Evolutionary conservation across 2,113 vertebrate genomes (phyloP).

Genomic region (Desmodus rotundus): DNA sequence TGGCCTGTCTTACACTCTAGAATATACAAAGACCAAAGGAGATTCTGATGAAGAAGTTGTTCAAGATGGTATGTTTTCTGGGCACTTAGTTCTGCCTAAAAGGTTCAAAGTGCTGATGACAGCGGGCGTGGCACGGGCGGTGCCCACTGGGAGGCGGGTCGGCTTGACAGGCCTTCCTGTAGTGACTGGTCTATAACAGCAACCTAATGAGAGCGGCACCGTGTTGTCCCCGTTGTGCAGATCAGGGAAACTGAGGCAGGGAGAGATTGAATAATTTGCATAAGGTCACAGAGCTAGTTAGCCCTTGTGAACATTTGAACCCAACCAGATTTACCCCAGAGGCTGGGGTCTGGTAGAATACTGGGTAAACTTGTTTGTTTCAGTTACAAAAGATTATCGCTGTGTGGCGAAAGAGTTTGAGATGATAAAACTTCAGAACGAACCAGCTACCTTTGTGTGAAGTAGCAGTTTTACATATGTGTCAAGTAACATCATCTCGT

Average conservation of each 20-base stretch:
- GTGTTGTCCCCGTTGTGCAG: not conserved
- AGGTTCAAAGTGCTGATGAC: not conserved
- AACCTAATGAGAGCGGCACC: not conserved
- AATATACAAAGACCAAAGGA: slow-evolving; percentile 92
- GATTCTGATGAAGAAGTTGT: slow-evolving; percentile 95
- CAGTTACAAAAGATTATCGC: not conserved
- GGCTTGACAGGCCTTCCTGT: not conserved
- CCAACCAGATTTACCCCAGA: not conserved
- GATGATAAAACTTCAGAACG: not conserved
- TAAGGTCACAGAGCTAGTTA: not conserved
- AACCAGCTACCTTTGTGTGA: not conserved
- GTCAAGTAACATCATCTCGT: not conserved
- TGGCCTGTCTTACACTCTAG: slow-evolving; percentile 94
- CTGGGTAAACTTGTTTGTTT: not conserved
- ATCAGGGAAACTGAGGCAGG: not conserved
- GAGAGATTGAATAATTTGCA: not conserved
- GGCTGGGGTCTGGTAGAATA: not conserved
- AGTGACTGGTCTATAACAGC: not conserved
- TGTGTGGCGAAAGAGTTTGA: not conserved
- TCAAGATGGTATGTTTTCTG: slow-evolving; percentile 87
- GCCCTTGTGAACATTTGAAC: not conserved
- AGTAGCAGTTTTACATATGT: not conserved
- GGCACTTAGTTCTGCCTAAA: not conserved
- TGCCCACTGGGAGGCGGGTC: rapidly evolving
- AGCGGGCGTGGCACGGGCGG: no score